Base-by-base conservation (phyloP, 2,888 invertebrate genomes). In the Cyrtodaria siliqua region DNA sequence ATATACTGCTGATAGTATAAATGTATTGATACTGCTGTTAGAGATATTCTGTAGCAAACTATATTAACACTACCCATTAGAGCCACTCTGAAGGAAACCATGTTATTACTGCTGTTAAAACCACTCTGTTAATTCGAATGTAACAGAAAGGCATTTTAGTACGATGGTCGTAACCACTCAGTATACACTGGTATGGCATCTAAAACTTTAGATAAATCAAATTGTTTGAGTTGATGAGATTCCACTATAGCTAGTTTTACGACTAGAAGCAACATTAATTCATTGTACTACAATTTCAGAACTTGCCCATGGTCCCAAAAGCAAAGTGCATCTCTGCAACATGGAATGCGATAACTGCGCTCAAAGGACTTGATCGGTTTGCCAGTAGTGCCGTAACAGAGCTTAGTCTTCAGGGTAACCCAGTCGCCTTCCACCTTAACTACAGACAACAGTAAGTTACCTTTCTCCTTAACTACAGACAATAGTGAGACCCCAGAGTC, bases 401-500 rank as follows among this genome's bases (percentile, higher is more conserved):
- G 52, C 83, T 91, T 3, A 80, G 73, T 49, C 73, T 91, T 49
- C 78, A 82, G 20, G 89, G 89, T 18, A 91, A 90, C 69, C 90
- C 90, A 6, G 71, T 91, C n/a, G 69, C 82, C 27, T 91, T 90
- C 72, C 64, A 70, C 2, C 73, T 86, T 38, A 87, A 88, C 64
- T 91, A 91, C 82, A 76, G 91, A 76, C 87, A 85, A 57, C 86
- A 64, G 91, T 91, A 75, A 70, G 86, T 1, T 24, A 33, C 33
- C 33, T 33, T 12, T 33, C 33, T 33, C 33, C 33, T 8, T 33
- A 33, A 4, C 33, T 33, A 12, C 12, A 33, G 33, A 33, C 33
- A 33, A 8, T 33, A 12, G n/a, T n/a, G n/a, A n/a, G n/a, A n/a
- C n/a, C n/a, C n/a, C n/a, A n/a, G n/a, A n/a, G n/a, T n/a, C n/a